Base-by-base conservation (phyloP, 2,113 vertebrate genomes). In the Turdus rufiventris region DNA sequence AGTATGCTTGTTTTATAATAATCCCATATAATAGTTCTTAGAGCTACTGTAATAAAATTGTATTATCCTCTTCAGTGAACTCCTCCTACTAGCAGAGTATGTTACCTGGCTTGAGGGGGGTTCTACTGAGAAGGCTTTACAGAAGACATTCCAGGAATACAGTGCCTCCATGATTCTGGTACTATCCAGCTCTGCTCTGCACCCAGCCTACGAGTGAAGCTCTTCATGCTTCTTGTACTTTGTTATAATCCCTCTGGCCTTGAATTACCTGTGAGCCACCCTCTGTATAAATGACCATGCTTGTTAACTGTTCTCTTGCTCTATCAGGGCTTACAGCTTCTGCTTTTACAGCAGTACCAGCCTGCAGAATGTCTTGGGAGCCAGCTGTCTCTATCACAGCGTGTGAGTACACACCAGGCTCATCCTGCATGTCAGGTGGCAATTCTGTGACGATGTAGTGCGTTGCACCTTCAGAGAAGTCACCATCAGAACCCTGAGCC, bases 391-490 rank as follows among this genome's bases (percentile, higher is more conserved):
- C 98, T 63, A 98, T 97, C 76, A 98, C 96, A 1, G 98, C 89
- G 5, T 98, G 98, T 0, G 98, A 97, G 79, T 98, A 99, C 77
- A 99, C 72, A 5, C 94, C 90, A 1, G 97, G 93, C 75, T 98
- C 98, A 45, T 98, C 98, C 88, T 98, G 98, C n/a, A 98, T 85
- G 33, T 97, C 98, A 11, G 99, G 97, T 23, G 99, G 98, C 97
- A 99, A 97, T 96, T 99, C 99, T 0, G 99, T 99, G 70, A 99
- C 99, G 0, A 99, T 99, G 96, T 99, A 99, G 97, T 99, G 99
- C 0, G 99, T 99, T 18, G 98, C 63, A 12, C 98, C 98, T 84
- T 98, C 98, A 5, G 98, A 81, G 70, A 98, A 98, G 82, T 71
- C 28, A 8, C 93, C 75, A 8, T 65, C 50, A 6, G 97, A 96